phyloP scores from a whole-genome alignment of 1,140 invertebrate genomes.

The Psix sp. region DNA sequence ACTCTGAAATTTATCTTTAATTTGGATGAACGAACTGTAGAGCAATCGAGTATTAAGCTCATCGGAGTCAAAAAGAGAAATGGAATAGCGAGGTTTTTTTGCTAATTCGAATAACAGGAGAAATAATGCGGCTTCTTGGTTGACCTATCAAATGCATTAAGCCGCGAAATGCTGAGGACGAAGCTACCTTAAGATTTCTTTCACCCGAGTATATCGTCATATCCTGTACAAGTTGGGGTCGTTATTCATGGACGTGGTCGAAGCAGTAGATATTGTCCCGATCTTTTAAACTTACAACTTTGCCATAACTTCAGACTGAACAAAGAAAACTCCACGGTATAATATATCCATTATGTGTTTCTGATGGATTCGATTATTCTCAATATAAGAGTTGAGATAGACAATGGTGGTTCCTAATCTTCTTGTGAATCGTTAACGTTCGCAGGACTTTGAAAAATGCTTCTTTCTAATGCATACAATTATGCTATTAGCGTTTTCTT shows the following conservation, averaged over 20 bases:
- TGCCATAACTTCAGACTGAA: constrained; percentile 16
- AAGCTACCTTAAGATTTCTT: constrained; percentile 35
- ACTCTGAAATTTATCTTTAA: neutral
- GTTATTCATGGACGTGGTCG: constrained; percentile 38
- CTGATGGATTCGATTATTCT: constrained; percentile 40
- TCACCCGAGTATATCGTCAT: constrained; percentile 19
- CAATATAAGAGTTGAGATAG: constrained; percentile 16
- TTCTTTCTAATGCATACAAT: constrained; percentile 9
- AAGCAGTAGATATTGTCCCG: constrained; percentile 45
- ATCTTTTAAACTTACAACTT: constrained; percentile 50
- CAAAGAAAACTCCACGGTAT: constrained; percentile 45
- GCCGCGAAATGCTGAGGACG: constrained; percentile 24
- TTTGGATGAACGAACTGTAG: neutral
- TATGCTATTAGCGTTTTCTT: constrained; percentile 1
- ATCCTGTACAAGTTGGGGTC: constrained; percentile 32
- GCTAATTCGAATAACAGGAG: no score
- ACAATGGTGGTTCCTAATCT: neutral
- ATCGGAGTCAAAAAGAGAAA: no score
- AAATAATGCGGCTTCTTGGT: no score
- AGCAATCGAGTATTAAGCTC: neutral
- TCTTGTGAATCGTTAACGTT: neutral
- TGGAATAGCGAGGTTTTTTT: no score
- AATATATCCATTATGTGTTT: constrained; percentile 44
- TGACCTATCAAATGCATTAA: constrained; percentile 19
- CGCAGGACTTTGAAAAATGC: constrained; percentile 14